These are phyloP conservation scores for Sparus aurata DNA, from an alignment of 2,797 vertebrate species.

Conservation along the genomic window DNA sequence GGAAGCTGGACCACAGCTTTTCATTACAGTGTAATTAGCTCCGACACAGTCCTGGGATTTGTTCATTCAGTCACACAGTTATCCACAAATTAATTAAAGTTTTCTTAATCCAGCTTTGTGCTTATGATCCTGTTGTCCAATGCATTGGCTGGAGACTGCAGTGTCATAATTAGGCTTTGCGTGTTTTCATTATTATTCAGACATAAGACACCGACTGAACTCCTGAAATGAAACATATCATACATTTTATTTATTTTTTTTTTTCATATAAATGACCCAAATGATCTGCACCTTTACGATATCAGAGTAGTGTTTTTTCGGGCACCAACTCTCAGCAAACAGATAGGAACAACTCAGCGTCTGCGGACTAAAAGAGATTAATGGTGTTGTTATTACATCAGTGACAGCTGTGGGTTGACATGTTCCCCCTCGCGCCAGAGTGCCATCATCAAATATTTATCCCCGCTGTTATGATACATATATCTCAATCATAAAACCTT, in stretches of 20 bases:
- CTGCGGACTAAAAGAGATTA: slow-evolving; percentile 13
- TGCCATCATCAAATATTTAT: slow-evolving; percentile 51
- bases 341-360: background rate
- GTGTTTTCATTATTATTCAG: background rate
- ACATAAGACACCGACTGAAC: background rate
- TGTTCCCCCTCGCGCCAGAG: slow-evolving; percentile 11
- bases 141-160: background rate
- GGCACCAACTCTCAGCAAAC: background rate
- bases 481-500: slow-evolving; percentile 3
- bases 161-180: background rate
- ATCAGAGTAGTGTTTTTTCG: background rate
- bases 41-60: slow-evolving; percentile 39
- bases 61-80: slow-evolving; percentile 27
- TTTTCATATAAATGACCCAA: background rate
- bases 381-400: slow-evolving; percentile 51
- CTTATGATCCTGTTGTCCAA: slow-evolving; percentile 8
- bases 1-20: slow-evolving; percentile 37
- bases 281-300: background rate
- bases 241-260: too few relatives aligned
- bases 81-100: slow-evolving; percentile 32
- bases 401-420: slow-evolving; percentile 38
- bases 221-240: background rate
- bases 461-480: slow-evolving; percentile 6
- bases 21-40: slow-evolving; percentile 60
- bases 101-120: slow-evolving; percentile 35